Conservation (phyloP, 1,140 invertebrate genomes). For the Brachionus asplanchnoidis region DNA sequence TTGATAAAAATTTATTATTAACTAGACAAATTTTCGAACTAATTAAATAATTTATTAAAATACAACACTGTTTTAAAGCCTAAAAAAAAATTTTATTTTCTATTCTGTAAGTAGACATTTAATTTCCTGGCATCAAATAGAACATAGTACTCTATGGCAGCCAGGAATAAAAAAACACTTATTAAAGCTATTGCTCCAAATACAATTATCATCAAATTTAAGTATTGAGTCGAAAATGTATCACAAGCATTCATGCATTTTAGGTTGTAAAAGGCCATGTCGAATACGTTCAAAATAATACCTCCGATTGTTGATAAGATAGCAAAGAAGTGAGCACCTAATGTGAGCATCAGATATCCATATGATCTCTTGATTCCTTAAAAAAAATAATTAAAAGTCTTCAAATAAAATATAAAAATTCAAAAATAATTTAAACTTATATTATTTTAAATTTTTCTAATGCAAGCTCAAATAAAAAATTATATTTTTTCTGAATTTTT, state of each 20-base stretch:
- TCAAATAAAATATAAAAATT: background rate
- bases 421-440: no score
- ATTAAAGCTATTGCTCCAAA: background rate
- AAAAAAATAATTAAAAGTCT: background rate
- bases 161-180: background rate
- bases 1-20: background rate
- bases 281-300: slow-evolving; percentile 14
- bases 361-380: background rate
- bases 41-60: background rate
- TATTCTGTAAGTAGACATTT: slow-evolving; percentile 5
- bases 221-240: slow-evolving; percentile 12
- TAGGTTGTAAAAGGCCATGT: slow-evolving; percentile 13
- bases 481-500: no score
- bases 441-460: no score
- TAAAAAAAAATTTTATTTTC: slow-evolving; percentile 3
- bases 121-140: background rate
- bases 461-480: no score
- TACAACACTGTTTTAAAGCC: background rate
- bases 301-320: background rate
- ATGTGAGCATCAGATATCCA: background rate
- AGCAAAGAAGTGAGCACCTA: background rate
- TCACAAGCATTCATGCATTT: slow-evolving; percentile 23
- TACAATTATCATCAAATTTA: slow-evolving; percentile 31
- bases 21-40: background rate
- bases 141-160: background rate